Percentiles rank a stretch among this genome's conserved stretches.
phyloP scores from a whole-genome alignment of 2,888 invertebrate species.

The Calameuta filiformis region DNA sequence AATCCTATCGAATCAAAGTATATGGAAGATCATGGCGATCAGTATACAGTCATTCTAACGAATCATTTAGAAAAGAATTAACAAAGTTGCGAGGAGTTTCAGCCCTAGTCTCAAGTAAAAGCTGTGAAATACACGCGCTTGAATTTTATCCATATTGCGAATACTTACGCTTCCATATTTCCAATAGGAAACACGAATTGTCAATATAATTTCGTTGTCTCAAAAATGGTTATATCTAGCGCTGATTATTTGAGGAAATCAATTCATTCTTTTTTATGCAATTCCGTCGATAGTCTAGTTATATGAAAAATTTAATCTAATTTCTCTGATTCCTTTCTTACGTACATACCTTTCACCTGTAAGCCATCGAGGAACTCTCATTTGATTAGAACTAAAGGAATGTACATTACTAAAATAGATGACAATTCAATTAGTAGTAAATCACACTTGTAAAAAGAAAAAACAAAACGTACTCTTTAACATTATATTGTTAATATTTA shows the following conservation, averaged over 20 bases:
- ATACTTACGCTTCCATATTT: neutral
- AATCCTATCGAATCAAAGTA: neutral
- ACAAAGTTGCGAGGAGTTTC: neutral
- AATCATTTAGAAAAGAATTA: neutral
- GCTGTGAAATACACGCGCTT: neutral
- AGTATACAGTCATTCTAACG: neutral
- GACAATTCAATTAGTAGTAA: constrained; percentile 46
- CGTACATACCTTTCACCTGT: neutral
- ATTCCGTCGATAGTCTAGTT: neutral
- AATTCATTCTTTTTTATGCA: neutral
- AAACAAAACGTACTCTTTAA: constrained; percentile 50
- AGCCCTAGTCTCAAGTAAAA: neutral
- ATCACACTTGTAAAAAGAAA: constrained; percentile 53
- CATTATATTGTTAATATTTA: constrained; percentile 48
- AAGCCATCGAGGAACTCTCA: constrained; percentile 16
- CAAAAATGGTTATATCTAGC: neutral
- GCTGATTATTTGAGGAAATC: neutral
- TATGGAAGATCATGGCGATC: neutral
- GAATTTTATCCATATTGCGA: neutral
- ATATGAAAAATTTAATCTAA: neutral
- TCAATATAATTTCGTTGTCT: neutral
- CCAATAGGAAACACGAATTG: neutral
- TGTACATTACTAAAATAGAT: constrained; percentile 39
- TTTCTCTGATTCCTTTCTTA: neutral
- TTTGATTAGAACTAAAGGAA: constrained; percentile 21